These are phyloP conservation scores for Muntiacus muntjak DNA, from an alignment of 2,113 vertebrate genomes.

Conservation along the genomic window DNA sequence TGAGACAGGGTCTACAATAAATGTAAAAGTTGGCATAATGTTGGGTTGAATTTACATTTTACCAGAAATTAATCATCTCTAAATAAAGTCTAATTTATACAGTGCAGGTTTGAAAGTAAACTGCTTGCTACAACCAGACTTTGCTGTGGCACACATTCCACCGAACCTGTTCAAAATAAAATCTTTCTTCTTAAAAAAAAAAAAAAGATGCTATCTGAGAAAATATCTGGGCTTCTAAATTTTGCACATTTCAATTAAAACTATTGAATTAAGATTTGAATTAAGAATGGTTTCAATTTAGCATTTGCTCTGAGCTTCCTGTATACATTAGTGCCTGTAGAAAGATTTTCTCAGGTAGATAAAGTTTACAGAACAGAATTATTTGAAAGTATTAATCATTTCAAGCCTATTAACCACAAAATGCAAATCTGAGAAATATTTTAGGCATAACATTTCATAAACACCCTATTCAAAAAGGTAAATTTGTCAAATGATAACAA, in stretches of 20 bases:
- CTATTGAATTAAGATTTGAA: neutral
- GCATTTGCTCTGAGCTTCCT: neutral
- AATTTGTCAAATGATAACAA: neutral
- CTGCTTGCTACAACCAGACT: neutral
- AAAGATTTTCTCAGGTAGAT: neutral
- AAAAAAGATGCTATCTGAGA: neutral
- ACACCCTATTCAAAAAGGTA: neutral
- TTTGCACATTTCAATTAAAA: neutral
- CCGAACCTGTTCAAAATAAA: neutral
- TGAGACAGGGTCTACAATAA: neutral
- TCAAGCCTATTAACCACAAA: neutral
- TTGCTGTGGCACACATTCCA: neutral
- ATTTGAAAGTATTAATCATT: neutral
- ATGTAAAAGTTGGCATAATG: neutral
- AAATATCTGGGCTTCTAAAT: neutral
- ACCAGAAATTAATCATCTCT: neutral
- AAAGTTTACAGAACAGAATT: neutral
- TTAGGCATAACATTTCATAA: neutral
- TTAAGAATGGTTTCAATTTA: neutral
- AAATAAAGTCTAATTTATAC: neutral
- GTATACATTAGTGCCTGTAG: neutral
- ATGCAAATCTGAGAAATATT: neutral
- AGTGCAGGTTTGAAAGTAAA: neutral
- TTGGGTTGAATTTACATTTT: neutral
- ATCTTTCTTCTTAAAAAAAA: neutral